Evolutionary conservation across 2,888 invertebrate genomes (phyloP).

Genomic region (Nezara viridula): DNA sequence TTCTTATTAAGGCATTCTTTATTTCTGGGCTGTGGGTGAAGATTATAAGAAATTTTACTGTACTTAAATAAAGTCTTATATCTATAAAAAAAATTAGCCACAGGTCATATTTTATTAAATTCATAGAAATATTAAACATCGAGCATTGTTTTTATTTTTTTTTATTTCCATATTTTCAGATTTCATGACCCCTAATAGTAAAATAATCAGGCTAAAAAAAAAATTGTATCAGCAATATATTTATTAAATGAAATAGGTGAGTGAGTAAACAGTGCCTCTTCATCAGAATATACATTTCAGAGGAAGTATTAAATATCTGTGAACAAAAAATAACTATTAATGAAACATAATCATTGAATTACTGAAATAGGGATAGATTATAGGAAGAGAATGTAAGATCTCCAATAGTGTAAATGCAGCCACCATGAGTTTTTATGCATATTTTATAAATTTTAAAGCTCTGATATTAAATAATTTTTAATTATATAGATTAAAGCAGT

Average conservation of each 20-base stretch:
- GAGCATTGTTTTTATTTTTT: not conserved
- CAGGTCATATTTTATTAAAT: not conserved
- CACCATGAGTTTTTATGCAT: no score
- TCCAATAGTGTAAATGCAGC: no score
- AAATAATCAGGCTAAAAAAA: not conserved
- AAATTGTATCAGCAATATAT: not conserved
- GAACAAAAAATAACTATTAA: not conserved
- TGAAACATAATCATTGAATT: not conserved
- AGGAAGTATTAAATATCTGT: constrained; percentile 7
- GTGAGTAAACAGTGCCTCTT: not conserved
- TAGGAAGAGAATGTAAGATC: no score
- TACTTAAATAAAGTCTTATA: not conserved
- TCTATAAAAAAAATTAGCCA: not conserved
- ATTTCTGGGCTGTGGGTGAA: no score
- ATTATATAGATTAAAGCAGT: no score
- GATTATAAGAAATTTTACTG: no score
- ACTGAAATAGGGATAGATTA: not conserved
- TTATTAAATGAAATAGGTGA: not conserved
- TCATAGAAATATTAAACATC: not conserved
- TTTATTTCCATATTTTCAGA: not conserved
- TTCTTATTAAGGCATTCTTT: no score
- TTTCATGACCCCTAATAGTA: not conserved
- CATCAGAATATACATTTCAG: not conserved
- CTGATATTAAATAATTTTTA: no score
- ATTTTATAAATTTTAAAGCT: no score